These are phyloP conservation scores for Apogon hyalosoma DNA, from an alignment of 2,797 vertebrate species.

Conservation along the genomic window DNA sequence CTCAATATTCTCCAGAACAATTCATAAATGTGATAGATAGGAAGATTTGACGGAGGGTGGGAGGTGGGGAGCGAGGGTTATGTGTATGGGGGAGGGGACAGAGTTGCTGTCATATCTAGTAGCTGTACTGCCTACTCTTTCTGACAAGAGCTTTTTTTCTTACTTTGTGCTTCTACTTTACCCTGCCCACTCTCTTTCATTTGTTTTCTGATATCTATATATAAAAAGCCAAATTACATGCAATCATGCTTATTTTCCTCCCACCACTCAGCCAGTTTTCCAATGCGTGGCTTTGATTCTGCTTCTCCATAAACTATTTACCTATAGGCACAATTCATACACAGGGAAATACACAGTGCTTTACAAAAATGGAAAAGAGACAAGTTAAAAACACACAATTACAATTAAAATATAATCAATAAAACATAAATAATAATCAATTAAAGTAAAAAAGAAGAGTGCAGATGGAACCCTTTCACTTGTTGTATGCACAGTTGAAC, in stretches of 20 bases:
- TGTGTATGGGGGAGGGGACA: background rate
- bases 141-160: slow-evolving; percentile 30
- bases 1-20: slow-evolving; percentile 48
- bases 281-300: background rate
- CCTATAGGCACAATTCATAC: background rate
- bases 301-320: slow-evolving; percentile 8
- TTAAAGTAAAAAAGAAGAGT: too few relatives aligned
- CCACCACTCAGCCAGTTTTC: slow-evolving; percentile 12
- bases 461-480: too few relatives aligned
- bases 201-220: slow-evolving; percentile 17
- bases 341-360: too few relatives aligned
- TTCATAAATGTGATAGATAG: slow-evolving; percentile 52
- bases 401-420: too few relatives aligned
- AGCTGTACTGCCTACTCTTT: slow-evolving; percentile 37
- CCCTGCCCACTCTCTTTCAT: slow-evolving; percentile 11
- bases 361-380: too few relatives aligned
- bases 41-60: slow-evolving; percentile 29
- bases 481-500: too few relatives aligned
- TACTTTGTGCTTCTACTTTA: slow-evolving; percentile 17
- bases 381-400: too few relatives aligned
- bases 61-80: background rate
- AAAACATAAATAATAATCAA: too few relatives aligned
- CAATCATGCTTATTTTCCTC: slow-evolving; percentile 22
- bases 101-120: slow-evolving; percentile 37
- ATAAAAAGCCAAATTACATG: slow-evolving; percentile 31